Percentiles rank a stretch among this genome's conserved stretches.
These are phyloP conservation scores for Urocolius indicus DNA, from an alignment of 2,113 vertebrate genomes.

Conservation along the genomic window DNA sequence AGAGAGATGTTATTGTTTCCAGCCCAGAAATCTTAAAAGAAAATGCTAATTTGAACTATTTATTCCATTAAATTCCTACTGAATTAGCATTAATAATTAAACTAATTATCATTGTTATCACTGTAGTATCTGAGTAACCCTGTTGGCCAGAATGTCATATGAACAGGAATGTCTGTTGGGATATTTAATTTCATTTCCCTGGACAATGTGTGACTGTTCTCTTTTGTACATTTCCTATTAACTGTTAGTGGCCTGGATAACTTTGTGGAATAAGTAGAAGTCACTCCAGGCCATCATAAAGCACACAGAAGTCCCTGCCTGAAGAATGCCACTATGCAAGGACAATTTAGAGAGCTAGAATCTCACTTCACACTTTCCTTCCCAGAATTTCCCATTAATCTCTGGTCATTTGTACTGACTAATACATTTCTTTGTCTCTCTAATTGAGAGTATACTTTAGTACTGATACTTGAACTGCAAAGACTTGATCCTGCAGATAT, in stretches of 20 bases:
- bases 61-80: neutral
- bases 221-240: conserved; percentile 18
- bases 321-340: neutral
- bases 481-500: neutral
- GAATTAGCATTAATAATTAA: conserved; percentile 37
- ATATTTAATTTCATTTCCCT: conserved; percentile 36
- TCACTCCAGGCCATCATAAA: neutral
- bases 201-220: neutral
- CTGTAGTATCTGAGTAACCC: neutral
- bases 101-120: neutral
- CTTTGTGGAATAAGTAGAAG: neutral
- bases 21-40: neutral
- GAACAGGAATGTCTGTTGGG: conserved; percentile 36
- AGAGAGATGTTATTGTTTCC: neutral
- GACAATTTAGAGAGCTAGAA: neutral
- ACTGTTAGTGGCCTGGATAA: neutral
- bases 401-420: neutral
- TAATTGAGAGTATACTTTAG: neutral
- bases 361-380: neutral
- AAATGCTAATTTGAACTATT: neutral
- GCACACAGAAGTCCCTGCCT: neutral
- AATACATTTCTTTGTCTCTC: neutral
- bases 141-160: neutral
- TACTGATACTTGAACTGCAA: neutral
- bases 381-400: neutral